A percentile compares a stretch with the other conserved stretches of the same genome.
phyloP scores from a whole-genome alignment of 2,888 invertebrate species.

The Brachypalpus laphriformis region DNA sequence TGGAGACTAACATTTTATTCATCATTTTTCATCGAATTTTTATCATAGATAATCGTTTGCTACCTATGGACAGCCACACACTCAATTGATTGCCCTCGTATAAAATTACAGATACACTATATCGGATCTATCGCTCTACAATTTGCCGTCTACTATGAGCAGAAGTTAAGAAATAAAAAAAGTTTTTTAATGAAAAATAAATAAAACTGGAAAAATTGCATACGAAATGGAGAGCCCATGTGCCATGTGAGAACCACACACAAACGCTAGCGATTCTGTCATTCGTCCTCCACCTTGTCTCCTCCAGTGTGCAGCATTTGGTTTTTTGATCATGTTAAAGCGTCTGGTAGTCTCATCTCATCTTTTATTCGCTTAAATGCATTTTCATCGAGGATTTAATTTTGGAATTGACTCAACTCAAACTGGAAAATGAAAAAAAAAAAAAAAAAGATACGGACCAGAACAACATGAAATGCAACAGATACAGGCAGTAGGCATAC shows the following conservation, averaged over 20 bases:
- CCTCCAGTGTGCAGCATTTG: neutral
- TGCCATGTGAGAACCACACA: constrained; percentile 26
- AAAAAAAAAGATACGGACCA: constrained; percentile 20
- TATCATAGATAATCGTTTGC: constrained; percentile 52
- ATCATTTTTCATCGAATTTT: constrained; percentile 60
- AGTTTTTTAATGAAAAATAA: constrained; percentile 28
- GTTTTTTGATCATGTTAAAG: constrained; percentile 51
- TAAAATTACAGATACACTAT: constrained; percentile 18
- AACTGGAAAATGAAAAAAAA: constrained; percentile 61
- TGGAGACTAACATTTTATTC: constrained; percentile 43
- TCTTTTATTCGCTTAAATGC: constrained; percentile 74
- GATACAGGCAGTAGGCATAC: constrained; percentile 46
- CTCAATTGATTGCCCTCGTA: constrained; percentile 32
- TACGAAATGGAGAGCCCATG: constrained; percentile 30
- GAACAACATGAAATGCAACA: constrained; percentile 68
- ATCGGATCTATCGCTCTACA: constrained; percentile 15
- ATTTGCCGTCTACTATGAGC: neutral
- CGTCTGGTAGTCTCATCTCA: constrained; percentile 73
- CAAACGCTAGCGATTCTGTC: constrained; percentile 26
- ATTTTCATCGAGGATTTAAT: constrained; percentile 73
- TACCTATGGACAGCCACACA: constrained; percentile 24
- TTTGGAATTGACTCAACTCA: constrained; percentile 73
- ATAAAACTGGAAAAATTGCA: constrained; percentile 58
- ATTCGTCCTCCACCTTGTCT: constrained; percentile 37
- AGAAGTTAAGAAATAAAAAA: neutral